These are phyloP conservation scores for Leguminivora glycinivorella DNA, from an alignment of 1,140 invertebrate genomes.

Conservation along the genomic window DNA sequence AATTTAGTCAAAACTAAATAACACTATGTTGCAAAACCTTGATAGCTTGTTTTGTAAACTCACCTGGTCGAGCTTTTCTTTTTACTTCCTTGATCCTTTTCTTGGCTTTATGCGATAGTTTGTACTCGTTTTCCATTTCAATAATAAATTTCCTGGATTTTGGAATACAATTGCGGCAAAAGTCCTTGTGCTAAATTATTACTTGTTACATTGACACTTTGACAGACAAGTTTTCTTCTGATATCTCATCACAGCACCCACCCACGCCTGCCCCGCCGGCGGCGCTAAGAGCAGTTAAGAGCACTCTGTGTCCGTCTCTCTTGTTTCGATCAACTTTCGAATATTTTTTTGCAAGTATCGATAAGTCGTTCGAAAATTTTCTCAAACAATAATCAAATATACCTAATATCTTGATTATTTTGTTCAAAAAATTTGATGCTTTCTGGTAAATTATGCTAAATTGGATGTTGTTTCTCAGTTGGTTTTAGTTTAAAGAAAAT, in stretches of 20 bases:
- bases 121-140: conserved; percentile 78
- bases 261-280: neutral
- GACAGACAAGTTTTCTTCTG: conserved; percentile 10
- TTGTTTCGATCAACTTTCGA: too few relatives aligned
- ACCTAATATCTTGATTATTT: too few relatives aligned
- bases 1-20: neutral
- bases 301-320: too few relatives aligned
- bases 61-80: conserved; percentile 92
- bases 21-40: conserved; percentile 2
- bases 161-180: conserved; percentile 12
- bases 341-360: neutral
- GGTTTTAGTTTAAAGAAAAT: too few relatives aligned
- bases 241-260: neutral
- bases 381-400: neutral
- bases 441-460: too few relatives aligned
- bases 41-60: conserved; percentile 44
- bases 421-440: too few relatives aligned
- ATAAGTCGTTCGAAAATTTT: neutral
- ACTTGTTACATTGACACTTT: conserved; percentile 10
- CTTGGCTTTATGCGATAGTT: conserved; percentile 86
- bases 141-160: neutral
- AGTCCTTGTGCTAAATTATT: conserved; percentile 23
- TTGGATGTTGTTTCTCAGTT: too few relatives aligned
- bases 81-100: conserved; percentile 94
- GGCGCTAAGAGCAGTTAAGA: too few relatives aligned